Evolutionary conservation across 92 coral and sea anemone genomes (phyloP).

Genomic region (Palythoa grandiflora): DNA sequence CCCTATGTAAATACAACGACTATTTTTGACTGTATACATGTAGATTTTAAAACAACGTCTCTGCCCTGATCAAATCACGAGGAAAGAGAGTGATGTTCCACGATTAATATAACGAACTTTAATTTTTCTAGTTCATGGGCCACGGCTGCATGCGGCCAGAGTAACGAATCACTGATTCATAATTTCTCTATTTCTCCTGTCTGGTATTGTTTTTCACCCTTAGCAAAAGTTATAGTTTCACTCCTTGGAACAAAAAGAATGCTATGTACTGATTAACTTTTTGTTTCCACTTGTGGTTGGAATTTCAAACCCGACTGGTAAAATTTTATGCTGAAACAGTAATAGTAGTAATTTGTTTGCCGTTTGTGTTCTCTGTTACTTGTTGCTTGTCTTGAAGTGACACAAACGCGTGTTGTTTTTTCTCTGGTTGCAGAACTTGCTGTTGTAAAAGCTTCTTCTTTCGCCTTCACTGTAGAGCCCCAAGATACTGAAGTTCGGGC

Average conservation of each 20-base stretch:
- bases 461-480: slow-evolving; percentile 66
- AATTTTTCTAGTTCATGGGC: too few species aligned
- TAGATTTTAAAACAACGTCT: too few species aligned
- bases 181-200: too few species aligned
- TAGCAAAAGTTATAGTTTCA: neutral
- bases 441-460: slow-evolving; percentile 47
- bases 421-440: slow-evolving; percentile 68
- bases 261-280: neutral
- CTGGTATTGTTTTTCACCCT: neutral
- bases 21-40: too few species aligned
- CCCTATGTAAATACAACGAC: too few species aligned
- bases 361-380: neutral
- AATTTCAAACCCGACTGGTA: neutral
- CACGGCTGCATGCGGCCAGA: too few species aligned
- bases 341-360: neutral
- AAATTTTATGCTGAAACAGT: neutral
- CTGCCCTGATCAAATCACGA: too few species aligned
- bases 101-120: too few species aligned
- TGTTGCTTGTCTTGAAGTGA: slow-evolving; percentile 20
- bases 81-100: too few species aligned
- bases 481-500: slow-evolving; percentile 39
- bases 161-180: too few species aligned
- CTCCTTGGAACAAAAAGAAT: neutral
- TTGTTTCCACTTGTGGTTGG: neutral
- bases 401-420: neutral